Evolutionary conservation across 2,797 vertebrate species (phyloP), one percentile per base, ranked within the genome.

Genomic region (Myioborus melanocephalus): DNA sequence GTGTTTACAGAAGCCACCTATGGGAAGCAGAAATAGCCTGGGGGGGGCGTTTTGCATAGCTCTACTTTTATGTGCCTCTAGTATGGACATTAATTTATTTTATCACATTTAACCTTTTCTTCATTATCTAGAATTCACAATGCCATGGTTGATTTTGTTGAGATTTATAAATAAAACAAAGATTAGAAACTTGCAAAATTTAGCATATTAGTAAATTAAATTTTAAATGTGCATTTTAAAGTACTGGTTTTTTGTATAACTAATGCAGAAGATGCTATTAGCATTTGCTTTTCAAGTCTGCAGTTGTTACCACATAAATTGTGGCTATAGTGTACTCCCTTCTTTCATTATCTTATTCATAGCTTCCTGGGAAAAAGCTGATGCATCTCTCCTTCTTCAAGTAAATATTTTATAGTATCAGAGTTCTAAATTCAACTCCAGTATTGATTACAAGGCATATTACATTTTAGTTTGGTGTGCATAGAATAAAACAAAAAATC

Each of bases 91-190:
- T n/a, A 37, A 87, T 21, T 70, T 76, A 76, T 91, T 78, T 39
- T 43, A 88, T 52, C 52, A 90, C 24, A 46, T 73, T 80, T 89
- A 47, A 57, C 37, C 34, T 93, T 93, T 88, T 59, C n/a, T 87
- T 96, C 23, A 47, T 82, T 83, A 57, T n/a, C 41, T 57, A 63
- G 35, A 57, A 34, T 85, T 93, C 76, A 70, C 35, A 72, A 20
- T 39, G 34, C 11, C 47, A 75, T 0, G 0, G 49, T 15, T 59
- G 47, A n/a, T 43, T 60, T 75, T 81, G 65, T 59, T 61, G 12
- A 89, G 37, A 91, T 76, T 89, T 80, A 94, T 66, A 87, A 91
- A 87, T 65, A 78, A 83, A 94, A 68, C 41, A 71, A 72, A 47
- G 20, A 77, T 69, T 64, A 83, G 76, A 83, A 86, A 73, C 20